A percentile compares a stretch with the other conserved stretches of the same genome.
Conservation (phyloP, 92 coral and sea anemone species). For the Nematostella vectensis region DNA sequence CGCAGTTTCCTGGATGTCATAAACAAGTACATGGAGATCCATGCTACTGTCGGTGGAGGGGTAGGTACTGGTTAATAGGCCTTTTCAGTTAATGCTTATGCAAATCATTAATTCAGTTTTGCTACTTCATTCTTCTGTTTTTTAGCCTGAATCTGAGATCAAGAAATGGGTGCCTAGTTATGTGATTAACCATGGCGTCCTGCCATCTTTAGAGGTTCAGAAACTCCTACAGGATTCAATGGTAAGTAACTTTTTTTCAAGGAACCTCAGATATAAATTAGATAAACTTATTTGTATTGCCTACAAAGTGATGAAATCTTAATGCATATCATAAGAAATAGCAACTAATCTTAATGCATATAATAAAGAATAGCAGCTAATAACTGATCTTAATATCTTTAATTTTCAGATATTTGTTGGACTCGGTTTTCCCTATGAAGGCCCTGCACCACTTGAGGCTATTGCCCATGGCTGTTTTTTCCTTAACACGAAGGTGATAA, state of each 20-base stretch:
- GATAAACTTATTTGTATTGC: no score
- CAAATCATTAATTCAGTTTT: background rate
- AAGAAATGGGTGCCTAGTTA: slow-evolving; percentile 45
- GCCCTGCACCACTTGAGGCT: slow-evolving; percentile 97
- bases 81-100: background rate
- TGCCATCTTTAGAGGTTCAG: slow-evolving; percentile 48
- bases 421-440: slow-evolving; percentile 96
- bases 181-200: slow-evolving; percentile 89
- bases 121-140: background rate
- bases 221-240: slow-evolving; percentile 66
- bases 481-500: slow-evolving; percentile 84
- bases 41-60: slow-evolving; percentile 92
- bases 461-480: slow-evolving; percentile 92
- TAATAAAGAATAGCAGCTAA: no score
- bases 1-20: slow-evolving; percentile 59
- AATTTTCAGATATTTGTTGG: slow-evolving; percentile 96
- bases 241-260: slow-evolving; percentile 29
- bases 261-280: no score
- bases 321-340: no score
- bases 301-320: no score
- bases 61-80: slow-evolving; percentile 36
- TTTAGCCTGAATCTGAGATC: slow-evolving; percentile 34
- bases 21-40: slow-evolving; percentile 76
- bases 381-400: no score
- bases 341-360: no score